These are phyloP conservation scores for Amphimallon solstitiale DNA, from an alignment of 2,888 invertebrate species.

Conservation along the genomic window DNA sequence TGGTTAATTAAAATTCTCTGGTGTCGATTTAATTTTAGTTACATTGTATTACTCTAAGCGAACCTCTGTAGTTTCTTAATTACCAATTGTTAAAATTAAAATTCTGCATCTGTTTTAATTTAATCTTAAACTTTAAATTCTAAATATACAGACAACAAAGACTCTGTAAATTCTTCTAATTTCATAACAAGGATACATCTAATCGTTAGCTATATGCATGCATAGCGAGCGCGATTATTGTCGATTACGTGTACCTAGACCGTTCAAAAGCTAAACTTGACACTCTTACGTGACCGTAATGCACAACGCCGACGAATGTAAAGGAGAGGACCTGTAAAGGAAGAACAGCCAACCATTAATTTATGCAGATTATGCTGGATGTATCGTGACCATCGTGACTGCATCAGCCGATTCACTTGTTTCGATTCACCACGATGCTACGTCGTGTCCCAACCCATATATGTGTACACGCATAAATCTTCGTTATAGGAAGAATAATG, in stretches of 20 bases:
- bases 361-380: conserved; percentile 30
- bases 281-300: conserved; percentile 32
- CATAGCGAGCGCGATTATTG: neutral
- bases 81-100: too few relatives aligned
- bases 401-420: conserved; percentile 27
- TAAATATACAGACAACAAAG: too few relatives aligned
- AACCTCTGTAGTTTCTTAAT: too few relatives aligned
- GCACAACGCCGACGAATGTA: conserved; percentile 2
- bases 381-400: conserved; percentile 27
- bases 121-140: too few relatives aligned
- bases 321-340: conserved; percentile 1
- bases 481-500: too few relatives aligned
- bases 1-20: too few relatives aligned
- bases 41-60: too few relatives aligned
- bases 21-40: too few relatives aligned
- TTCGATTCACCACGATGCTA: conserved; percentile 9
- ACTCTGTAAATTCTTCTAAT: neutral
- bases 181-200: conserved; percentile 20
- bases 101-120: too few relatives aligned
- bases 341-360: conserved; percentile 17
- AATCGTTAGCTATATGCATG: neutral
- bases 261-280: conserved; percentile 27
- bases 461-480: too few relatives aligned
- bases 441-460: neutral
- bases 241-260: neutral